Percentiles rank a stretch among this genome's conserved stretches.
These are phyloP conservation scores for Diogma glabrata DNA, from an alignment of 2,888 invertebrate genomes.

Conservation along the genomic window DNA sequence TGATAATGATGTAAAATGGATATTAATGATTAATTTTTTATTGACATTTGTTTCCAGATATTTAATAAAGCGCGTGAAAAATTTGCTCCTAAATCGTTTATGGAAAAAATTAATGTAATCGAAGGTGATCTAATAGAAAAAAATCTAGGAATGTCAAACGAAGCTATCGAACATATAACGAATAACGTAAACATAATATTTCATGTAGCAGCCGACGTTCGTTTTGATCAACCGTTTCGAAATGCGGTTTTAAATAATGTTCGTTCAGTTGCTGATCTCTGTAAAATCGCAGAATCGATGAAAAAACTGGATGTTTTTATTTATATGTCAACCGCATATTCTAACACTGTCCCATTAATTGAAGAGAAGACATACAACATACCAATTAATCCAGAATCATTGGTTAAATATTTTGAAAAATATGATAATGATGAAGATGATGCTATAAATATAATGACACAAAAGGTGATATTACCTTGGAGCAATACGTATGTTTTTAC, in stretches of 20 bases:
- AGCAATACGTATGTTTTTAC: constrained; percentile 24
- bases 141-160: constrained; percentile 19
- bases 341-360: constrained; percentile 16
- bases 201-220: constrained; percentile 24
- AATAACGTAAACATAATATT: constrained; percentile 23
- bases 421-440: constrained; percentile 1
- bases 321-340: constrained; percentile 25
- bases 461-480: constrained; percentile 22
- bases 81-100: too few species aligned
- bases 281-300: constrained; percentile 19
- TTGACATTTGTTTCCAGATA: too few species aligned
- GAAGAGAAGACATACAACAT: constrained; percentile 23
- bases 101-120: constrained; percentile 20
- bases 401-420: constrained; percentile 21
- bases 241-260: constrained; percentile 21
- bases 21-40: too few species aligned
- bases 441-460: constrained; percentile 18
- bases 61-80: too few species aligned
- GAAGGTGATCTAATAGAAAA: constrained; percentile 22
- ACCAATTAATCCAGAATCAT: constrained; percentile 21
- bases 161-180: constrained; percentile 17
- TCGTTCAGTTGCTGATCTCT: constrained; percentile 23
- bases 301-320: constrained; percentile 22
- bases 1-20: too few species aligned
- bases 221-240: constrained; percentile 22